Base-by-base conservation (phyloP, 2,888 invertebrate species). In the Pristionchus exspectatus region DNA sequence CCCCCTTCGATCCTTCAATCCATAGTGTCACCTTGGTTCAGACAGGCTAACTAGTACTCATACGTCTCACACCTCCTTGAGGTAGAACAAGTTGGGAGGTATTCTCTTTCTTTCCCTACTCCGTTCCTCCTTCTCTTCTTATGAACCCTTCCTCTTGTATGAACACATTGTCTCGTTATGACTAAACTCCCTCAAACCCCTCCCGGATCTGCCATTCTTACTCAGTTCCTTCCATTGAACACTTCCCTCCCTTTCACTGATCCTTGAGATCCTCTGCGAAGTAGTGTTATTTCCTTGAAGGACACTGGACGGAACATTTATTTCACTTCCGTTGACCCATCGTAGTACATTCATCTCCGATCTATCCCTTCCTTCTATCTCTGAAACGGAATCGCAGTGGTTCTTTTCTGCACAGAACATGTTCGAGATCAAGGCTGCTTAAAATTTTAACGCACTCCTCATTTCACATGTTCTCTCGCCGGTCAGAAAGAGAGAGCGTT, bases 41-140 rank as follows among this genome's bases (percentile, higher is more conserved):
- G 18, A 50, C 56, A 83, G 83, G 54, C 83, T 83, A 83, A 56
- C 83, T 77, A 77, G 77, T 77, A 77, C 77, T 77, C 44, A 77
- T 24, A 44, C 77, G 44, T 77, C 77, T 77, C 77, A 44, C 21
- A 30, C 33, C 69, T 72, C 77, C 38, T 44, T 77, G 77, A 77
- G 69, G 77, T 72, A 72, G 69, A 77, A 77, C 77, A 77, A 77
- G 77, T 77, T 77, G 77, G 77, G 30, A 30, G 77, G 77, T 77
- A 77, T 63, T 63, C 44, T 77, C 77, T 44, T 63, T 63, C 44
- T 77, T 44, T 44, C 24, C 16, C 77, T 44, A 77, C 44, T 77
- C 77, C 77, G 77, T 77, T 77, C 77, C 77, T 72, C 63, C n/a
- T 63, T n/a, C 69, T 72, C 77, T 77, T 77, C 77, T 77, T 77